A percentile compares a stretch with the other conserved stretches of the same genome.
These are phyloP conservation scores for Hypomesus transpacificus DNA, from an alignment of 2,113 vertebrate genomes.

Conservation along the genomic window DNA sequence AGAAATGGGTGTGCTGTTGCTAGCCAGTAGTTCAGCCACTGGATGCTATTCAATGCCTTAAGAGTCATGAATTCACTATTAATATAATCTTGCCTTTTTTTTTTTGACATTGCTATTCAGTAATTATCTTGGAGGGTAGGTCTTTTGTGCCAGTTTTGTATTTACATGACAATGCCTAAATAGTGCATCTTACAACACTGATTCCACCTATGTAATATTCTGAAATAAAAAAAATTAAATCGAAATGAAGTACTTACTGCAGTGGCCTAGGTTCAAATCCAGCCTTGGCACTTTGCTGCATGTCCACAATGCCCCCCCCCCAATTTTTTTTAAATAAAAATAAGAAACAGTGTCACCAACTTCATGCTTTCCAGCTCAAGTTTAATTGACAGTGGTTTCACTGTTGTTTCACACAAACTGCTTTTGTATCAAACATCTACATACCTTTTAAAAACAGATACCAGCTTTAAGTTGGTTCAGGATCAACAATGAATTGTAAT, in stretches of 20 bases:
- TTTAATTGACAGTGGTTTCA: not conserved
- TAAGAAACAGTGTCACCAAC: too few relatives aligned
- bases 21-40: not conserved
- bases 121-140: not conserved
- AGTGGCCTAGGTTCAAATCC: too few relatives aligned
- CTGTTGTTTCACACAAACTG: not conserved
- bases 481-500: too few relatives aligned
- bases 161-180: not conserved
- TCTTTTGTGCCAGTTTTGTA: not conserved
- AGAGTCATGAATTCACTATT: not conserved
- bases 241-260: too few relatives aligned
- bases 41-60: not conserved
- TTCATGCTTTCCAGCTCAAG: too few relatives aligned
- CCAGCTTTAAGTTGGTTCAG: too few relatives aligned
- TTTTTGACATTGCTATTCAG: not conserved
- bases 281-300: too few relatives aligned
- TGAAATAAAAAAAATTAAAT: too few relatives aligned
- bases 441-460: not conserved
- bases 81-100: not conserved
- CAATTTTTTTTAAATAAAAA: too few relatives aligned
- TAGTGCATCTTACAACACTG: not conserved
- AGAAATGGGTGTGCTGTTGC: too few relatives aligned
- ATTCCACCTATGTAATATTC: too few relatives aligned
- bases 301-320: too few relatives aligned
- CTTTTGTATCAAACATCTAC: not conserved